Base-by-base conservation (phyloP, 2,888 invertebrate species). In the Philereme vetulata region DNA sequence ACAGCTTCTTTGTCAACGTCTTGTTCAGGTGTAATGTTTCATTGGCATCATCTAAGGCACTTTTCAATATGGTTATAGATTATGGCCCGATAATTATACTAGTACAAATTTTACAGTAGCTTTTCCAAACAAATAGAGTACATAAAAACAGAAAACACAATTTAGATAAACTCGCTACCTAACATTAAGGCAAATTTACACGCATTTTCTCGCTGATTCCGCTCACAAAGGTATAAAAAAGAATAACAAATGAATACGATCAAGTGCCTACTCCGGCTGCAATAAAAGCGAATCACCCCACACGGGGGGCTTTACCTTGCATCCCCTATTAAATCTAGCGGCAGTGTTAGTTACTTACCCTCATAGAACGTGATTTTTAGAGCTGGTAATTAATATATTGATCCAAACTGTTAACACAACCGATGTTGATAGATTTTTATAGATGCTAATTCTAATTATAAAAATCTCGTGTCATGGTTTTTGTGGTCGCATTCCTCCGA, bases 191-290 rank as follows among this genome's bases (percentile, higher is more conserved):
- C 38, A 49, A 53, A 53, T 59, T 59, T 53, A 54, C 59, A 49
- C 53, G 45, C 45, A 46, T 35, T 59, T 59, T 50, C 49, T 6
- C 44, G 49, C 45, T 45, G 53, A 50, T 59, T 50, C 59, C 38
- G 5, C 33, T 45, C 44, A 34, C 34, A 46, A n/a, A 54, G 44
- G 34, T 11, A 55, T 58, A 58, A 44, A 58, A 56, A 51, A 47
- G 62, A 62, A 62, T 62, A 62, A 62, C 48, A 62, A 62, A 58
- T 58, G 62, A 52, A 58, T 51, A 46, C 62, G 58, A 62, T 58
- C 62, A 58, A 58, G 44, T 55, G 48, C 48, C 48, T 40, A 42
- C 54, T 51, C 53, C 42, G 11, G 36, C 51, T 62, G 62, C 55
- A 62, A 62, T 62, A 62, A 57, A 57, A 48, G 50, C 48, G 42